Evolutionary conservation across 2,113 vertebrate species (phyloP), one percentile per base, ranked within the genome.

Genomic region (Charina bottae): DNA sequence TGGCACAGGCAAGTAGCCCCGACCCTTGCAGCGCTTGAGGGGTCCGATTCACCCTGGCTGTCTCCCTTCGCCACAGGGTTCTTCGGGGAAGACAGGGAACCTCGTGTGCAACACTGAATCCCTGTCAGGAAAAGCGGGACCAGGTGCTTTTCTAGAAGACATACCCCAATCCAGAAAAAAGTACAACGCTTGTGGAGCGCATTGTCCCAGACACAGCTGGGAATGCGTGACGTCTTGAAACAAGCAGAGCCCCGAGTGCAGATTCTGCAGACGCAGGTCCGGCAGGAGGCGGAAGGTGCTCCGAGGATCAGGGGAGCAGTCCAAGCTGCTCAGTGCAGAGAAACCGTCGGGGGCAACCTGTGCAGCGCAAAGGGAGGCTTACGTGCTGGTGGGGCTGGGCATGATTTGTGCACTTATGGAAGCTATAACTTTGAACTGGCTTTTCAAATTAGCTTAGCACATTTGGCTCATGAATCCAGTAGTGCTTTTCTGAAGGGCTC

Each of bases 251-350:
- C 93, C 92, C 5, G 89, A 89, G 87, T 26, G 49, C 72, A 94
- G 23, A 26, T 64, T 89, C 90, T 94, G 93, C 42, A 94, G 42
- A 2, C 93, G 85, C 86, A 89, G 87, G 83, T 94, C 93, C 0
- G 68, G 91, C 78, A 92, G 55, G 83, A 94, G 89, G 59, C 93
- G 93, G 33, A 94, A 93, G 68, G 87, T 46, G 55, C 78, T 91
- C 59, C 15, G 10, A 17, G n/a, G 5, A 0, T 88, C 33, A 0
- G 55, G 13, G 5, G 85, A 89, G 83, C 92, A 93, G 78, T 91
- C 37, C 5, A 60, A 19, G 62, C n/a, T 86, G 24, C 42, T 88
- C 86, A 49, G 17, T 8, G 92, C 7, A 0, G 26, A 89, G 55
- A 60, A 33, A 13, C 53, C 15, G 13, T 37, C 89, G 0, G 53